Evolutionary conservation across 2,797 vertebrate genomes (phyloP), one percentile per base, ranked within the genome.

Genomic region (Alcedo quadribrachys): DNA sequence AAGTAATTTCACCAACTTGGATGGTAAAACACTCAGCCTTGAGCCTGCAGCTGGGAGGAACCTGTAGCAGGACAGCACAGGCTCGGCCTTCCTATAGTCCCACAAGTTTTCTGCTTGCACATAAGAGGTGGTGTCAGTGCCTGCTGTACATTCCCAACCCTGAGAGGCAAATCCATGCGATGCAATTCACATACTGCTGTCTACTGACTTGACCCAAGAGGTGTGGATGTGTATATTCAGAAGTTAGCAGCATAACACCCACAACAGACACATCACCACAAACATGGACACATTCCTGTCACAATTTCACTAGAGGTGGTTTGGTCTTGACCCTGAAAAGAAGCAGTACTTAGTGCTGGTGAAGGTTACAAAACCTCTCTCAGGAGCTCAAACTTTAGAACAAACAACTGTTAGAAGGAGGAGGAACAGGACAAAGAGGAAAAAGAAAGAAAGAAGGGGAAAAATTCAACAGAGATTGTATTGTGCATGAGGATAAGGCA

Each of bases 401-500:
- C 57, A 85, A 95, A 71, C 20, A 58, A 24, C 25, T 10, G 15
- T 45, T 63, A 27, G 8, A 60, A 32, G 33, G 28, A 75, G 42
- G 30, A 12, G 46, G 27, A 73, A 69, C 25, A 54, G 30, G 43
- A 17, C 27, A 68, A 68, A 76, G 81, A 88, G 24, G 30, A 81
- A 75, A 78, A 66, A 50, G 28, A 76, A 74, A 61, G 65, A 43
- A 73, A 25, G 25, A 76, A 80, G 19, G 32, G 45, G 40, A 48
- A 48, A 81, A 86, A 77, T 27, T 62, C 40, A 87, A 58, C 42
- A 91, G 61, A 70, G 50, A 11, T 60, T 78, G 20, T 68, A 87
- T 88, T 95, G 87, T 95, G 63, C n/a, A 3, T 58, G 42, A 82
- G 63, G 81, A 92, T 93, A 74, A 89, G 80, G 67, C 68, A 86